Percentiles rank a stretch among this genome's conserved stretches.
phyloP scores from a whole-genome alignment of 2,797 vertebrate genomes.

The Danio aesculapii region DNA sequence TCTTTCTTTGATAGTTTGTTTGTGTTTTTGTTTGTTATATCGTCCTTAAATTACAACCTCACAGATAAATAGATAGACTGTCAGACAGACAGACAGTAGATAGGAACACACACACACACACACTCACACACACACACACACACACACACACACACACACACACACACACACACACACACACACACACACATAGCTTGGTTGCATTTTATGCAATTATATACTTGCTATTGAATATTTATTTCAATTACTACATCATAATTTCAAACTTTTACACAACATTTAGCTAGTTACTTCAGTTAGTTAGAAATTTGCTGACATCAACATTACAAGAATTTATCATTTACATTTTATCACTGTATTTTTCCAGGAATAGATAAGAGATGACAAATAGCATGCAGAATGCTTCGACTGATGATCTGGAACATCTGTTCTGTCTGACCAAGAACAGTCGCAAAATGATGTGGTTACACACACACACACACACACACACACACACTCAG shows the following conservation, averaged over 20 bases:
- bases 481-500: background rate
- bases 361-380: conserved; percentile 8
- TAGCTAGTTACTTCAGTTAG: background rate
- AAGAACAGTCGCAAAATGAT: background rate
- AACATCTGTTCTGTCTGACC: background rate
- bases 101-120: too few relatives aligned
- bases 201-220: too few relatives aligned
- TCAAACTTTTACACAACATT: background rate
- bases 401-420: background rate
- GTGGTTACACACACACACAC: background rate
- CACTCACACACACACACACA: too few relatives aligned
- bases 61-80: too few relatives aligned
- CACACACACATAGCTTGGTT: background rate
- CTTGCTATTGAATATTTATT: background rate
- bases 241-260: background rate
- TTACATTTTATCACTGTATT: background rate
- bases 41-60: too few relatives aligned
- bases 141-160: too few relatives aligned
- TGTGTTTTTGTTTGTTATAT: too few relatives aligned
- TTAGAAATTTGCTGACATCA: background rate
- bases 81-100: too few relatives aligned
- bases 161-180: too few relatives aligned
- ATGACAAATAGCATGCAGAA: background rate
- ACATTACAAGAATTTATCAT: background rate
- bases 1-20: too few relatives aligned